phyloP scores from a whole-genome alignment of 2,113 vertebrate species.

The Oncorhynchus keta region DNA sequence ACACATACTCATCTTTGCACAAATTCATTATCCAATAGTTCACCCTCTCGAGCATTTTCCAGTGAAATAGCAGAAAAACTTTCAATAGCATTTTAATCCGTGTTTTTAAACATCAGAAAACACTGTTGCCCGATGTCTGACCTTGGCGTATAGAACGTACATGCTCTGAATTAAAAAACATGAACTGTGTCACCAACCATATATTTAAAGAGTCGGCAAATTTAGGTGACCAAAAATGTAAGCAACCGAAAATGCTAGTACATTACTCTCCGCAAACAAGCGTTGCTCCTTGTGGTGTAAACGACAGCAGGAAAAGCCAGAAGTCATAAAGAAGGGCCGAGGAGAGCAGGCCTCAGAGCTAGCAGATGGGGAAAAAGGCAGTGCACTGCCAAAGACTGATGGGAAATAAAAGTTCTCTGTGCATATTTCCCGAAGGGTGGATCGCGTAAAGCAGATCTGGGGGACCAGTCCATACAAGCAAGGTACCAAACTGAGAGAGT shows the following conservation, averaged over 20 bases:
- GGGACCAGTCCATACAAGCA: slow-evolving; percentile 69
- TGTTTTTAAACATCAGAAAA: not conserved
- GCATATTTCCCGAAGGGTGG: slow-evolving; percentile 52
- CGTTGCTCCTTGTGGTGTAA: slow-evolving; percentile 5
- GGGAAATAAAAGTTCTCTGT: slow-evolving; percentile 51
- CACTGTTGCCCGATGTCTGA: not conserved
- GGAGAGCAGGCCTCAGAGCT: too few relatives aligned
- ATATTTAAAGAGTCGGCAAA: slow-evolving; percentile 16
- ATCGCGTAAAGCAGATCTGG: slow-evolving; percentile 54
- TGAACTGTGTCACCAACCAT: slow-evolving; percentile 16
- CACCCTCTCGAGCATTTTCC: too few relatives aligned
- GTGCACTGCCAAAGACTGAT: slow-evolving; percentile 38
- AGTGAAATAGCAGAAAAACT: not conserved
- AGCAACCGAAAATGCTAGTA: slow-evolving; percentile 6
- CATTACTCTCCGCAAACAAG: not conserved
- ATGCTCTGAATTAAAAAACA: slow-evolving; percentile 30
- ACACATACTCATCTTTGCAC: too few relatives aligned
- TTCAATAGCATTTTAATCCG: not conserved
- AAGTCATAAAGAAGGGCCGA: slow-evolving; percentile 15
- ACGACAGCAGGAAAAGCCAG: not conserved
- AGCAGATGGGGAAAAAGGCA: slow-evolving; percentile 20
- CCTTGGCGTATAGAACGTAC: not conserved
- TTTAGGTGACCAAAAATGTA: slow-evolving; percentile 24
- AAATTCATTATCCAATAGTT: too few relatives aligned
- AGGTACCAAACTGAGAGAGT: slow-evolving; percentile 7